phyloP scores from a whole-genome alignment of 1,140 invertebrate genomes.

The Lucilia sericata region DNA sequence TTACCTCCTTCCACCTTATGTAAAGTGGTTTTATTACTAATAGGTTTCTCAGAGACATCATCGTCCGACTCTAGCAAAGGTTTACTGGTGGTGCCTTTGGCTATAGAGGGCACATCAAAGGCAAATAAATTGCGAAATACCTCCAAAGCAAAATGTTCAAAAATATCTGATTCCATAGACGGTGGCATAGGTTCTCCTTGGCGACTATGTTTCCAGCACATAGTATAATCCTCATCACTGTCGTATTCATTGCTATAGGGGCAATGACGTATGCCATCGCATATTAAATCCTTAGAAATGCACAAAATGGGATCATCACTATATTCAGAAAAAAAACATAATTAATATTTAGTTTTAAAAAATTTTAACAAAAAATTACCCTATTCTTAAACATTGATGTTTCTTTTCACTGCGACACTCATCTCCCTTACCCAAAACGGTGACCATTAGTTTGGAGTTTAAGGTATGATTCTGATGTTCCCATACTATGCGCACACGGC shows the following conservation, averaged over 20 bases:
- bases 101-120: slow-evolving; percentile 55
- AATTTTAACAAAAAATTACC: slow-evolving; percentile 51
- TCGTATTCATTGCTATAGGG: slow-evolving; percentile 71
- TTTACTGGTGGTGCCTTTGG: not conserved
- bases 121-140: slow-evolving; percentile 63
- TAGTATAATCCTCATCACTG: slow-evolving; percentile 69
- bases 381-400: slow-evolving; percentile 65
- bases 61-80: slow-evolving; percentile 31
- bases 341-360: not conserved
- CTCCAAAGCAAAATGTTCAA: slow-evolving; percentile 64
- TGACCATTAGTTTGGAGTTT: slow-evolving; percentile 65
- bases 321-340: not conserved
- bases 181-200: slow-evolving; percentile 58
- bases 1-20: slow-evolving; percentile 29
- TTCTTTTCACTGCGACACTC: slow-evolving; percentile 59
- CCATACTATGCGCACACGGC: slow-evolving; percentile 63
- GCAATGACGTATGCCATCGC: slow-evolving; percentile 74
- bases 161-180: slow-evolving; percentile 58
- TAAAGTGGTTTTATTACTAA: not conserved
- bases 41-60: not conserved
- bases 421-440: slow-evolving; percentile 63
- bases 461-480: slow-evolving; percentile 58
- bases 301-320: slow-evolving; percentile 70
- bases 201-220: slow-evolving; percentile 66
- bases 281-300: slow-evolving; percentile 73